Percentiles rank a stretch among this genome's conserved stretches.
Evolutionary conservation across 2,797 vertebrate genomes (phyloP).

Genomic region (Cynopterus sphinx): DNA sequence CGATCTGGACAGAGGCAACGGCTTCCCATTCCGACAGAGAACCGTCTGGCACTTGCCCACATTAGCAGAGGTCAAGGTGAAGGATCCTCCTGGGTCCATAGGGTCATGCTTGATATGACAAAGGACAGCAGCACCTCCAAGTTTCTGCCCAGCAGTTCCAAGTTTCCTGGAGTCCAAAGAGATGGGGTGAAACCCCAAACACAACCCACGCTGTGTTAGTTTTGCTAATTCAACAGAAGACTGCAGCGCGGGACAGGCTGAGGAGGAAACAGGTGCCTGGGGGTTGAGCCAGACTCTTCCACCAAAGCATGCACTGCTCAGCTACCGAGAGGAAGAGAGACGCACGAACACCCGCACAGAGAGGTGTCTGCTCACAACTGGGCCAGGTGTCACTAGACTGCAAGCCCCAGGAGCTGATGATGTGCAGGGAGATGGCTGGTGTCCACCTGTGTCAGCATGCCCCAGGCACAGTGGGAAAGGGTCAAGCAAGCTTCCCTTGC

Average conservation of each 20-base stretch:
- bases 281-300: not conserved
- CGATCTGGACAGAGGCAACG: slow-evolving; percentile 92
- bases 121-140: slow-evolving; percentile 96
- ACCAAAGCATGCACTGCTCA: not conserved
- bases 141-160: slow-evolving; percentile 97
- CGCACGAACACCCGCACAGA: not conserved
- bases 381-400: not conserved
- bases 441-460: rapidly evolving
- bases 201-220: rapidly evolving
- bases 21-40: slow-evolving; percentile 94
- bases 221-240: slow-evolving; percentile 43
- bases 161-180: slow-evolving; percentile 90
- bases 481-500: rapidly evolving
- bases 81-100: slow-evolving; percentile 93
- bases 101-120: slow-evolving; percentile 98
- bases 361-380: not conserved
- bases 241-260: not conserved
- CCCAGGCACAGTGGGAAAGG: not conserved
- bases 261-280: rapidly evolving
- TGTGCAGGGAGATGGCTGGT: not conserved
- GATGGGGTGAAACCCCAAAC: not conserved
- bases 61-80: slow-evolving; percentile 95
- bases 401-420: not conserved
- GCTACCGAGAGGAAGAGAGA: not conserved
- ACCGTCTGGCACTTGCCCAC: slow-evolving; percentile 95